phyloP scores from a whole-genome alignment of 2,888 invertebrate species.

The Parthenolecanium corni region DNA sequence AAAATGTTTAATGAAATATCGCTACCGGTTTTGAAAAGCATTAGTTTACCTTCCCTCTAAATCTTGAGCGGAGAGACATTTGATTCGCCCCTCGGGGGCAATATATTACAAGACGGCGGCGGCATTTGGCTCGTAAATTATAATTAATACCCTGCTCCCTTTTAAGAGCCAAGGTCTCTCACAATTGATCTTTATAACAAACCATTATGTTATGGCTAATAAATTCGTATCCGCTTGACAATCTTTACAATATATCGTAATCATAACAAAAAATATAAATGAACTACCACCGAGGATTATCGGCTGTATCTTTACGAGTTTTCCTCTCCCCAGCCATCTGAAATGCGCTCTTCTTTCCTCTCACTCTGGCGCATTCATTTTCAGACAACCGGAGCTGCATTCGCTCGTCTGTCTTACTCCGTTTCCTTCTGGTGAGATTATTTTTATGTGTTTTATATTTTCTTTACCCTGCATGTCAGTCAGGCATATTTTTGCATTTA shows the following conservation, averaged over 20 bases:
- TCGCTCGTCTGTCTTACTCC: too few species aligned
- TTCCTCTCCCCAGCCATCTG: conserved; percentile 1
- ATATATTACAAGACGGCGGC: conserved; percentile 27
- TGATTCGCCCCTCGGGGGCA: conserved; percentile 25
- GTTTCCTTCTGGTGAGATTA: background rate
- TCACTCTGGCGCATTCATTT: background rate
- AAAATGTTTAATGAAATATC: conserved; percentile 33
- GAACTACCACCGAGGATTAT: conserved; percentile 26
- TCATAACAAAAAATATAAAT: conserved; percentile 26
- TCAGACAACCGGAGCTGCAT: too few species aligned
- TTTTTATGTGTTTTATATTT: background rate
- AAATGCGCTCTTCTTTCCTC: background rate
- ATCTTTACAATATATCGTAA: conserved; percentile 31
- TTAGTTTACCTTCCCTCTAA: conserved; percentile 29
- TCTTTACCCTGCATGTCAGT: conserved; percentile 24
- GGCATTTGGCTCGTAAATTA: conserved; percentile 32
- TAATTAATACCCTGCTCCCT: conserved; percentile 32
- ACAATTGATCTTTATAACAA: conserved; percentile 29
- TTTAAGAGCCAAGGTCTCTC: conserved; percentile 24
- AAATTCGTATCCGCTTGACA: conserved; percentile 33
- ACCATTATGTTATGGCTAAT: conserved; percentile 34
- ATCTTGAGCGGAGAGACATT: conserved; percentile 24
- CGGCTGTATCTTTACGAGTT: background rate
- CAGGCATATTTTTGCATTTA: conserved; percentile 8
- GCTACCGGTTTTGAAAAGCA: conserved; percentile 34